A percentile compares a stretch with the other conserved stretches of the same genome.
phyloP scores from a whole-genome alignment of 2,888 invertebrate genomes.

The Drosophila infuscata region DNA sequence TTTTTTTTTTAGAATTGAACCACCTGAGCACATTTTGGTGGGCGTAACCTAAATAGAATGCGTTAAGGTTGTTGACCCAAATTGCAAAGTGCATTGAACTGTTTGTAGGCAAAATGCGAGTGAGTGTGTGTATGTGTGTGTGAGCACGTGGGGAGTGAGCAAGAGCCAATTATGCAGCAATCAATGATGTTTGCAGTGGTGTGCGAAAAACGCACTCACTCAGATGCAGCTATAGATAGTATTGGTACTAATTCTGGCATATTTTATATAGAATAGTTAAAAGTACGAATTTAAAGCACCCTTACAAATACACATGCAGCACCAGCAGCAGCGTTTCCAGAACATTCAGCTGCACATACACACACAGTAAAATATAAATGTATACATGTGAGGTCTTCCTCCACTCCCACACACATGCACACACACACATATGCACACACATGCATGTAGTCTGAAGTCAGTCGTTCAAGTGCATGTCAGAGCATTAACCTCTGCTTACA shows the following conservation, averaged over 20 bases:
- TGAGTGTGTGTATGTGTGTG: slow-evolving; percentile 1
- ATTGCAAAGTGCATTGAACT: slow-evolving; percentile 85
- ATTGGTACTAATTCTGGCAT: neutral
- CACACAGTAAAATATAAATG: neutral
- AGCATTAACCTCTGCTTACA: slow-evolving; percentile 75
- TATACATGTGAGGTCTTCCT: neutral
- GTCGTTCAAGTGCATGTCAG: slow-evolving; percentile 83
- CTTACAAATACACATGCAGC: neutral
- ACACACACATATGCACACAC: neutral
- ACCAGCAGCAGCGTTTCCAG: slow-evolving; percentile 26
- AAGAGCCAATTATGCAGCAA: slow-evolving; percentile 1
- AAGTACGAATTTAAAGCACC: neutral
- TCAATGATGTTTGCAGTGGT: slow-evolving; percentile 11
- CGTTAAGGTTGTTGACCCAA: slow-evolving; percentile 84
- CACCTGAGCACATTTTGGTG: neutral
- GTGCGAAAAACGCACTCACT: slow-evolving; percentile 4
- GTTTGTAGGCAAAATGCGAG: slow-evolving; percentile 40
- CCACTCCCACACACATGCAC: slow-evolving; percentile 20
- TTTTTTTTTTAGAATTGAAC: neutral
- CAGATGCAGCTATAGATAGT: neutral
- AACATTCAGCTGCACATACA: slow-evolving; percentile 24
- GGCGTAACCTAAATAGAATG: slow-evolving; percentile 78
- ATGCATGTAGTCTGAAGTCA: slow-evolving; percentile 65
- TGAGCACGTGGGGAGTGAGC: slow-evolving; percentile 12
- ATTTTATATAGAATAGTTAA: neutral